These are phyloP conservation scores for Artibeus lituratus DNA, from an alignment of 2,797 vertebrate genomes.

Conservation along the genomic window DNA sequence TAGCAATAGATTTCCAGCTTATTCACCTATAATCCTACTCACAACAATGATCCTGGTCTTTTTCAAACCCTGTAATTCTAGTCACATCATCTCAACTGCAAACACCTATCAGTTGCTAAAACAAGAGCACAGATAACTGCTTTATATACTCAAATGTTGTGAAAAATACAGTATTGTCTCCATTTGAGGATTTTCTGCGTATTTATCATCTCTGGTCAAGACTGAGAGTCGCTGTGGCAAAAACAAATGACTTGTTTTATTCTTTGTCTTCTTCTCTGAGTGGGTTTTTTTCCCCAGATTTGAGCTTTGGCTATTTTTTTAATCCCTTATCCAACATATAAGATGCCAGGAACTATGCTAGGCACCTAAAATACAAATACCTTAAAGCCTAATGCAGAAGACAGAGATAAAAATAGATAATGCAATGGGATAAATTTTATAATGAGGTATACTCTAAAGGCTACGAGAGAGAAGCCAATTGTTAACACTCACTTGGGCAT, in stretches of 20 bases:
- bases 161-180: not conserved
- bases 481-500: not conserved
- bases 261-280: not conserved
- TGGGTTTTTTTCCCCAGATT: not conserved
- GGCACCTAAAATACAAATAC: not conserved
- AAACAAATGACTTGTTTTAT: not conserved
- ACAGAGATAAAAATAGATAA: not conserved
- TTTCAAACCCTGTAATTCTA: slow-evolving; percentile 65
- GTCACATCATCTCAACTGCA: slow-evolving; percentile 27
- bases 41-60: slow-evolving; percentile 27
- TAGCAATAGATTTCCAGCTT: slow-evolving; percentile 56
- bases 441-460: not conserved
- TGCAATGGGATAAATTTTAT: not conserved
- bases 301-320: not conserved
- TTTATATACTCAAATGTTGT: not conserved
- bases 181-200: not conserved
- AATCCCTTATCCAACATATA: not conserved
- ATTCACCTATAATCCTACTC: slow-evolving; percentile 62
- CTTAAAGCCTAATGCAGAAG: not conserved
- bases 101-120: not conserved
- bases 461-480: slow-evolving; percentile 27
- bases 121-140: not conserved
- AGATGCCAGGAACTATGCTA: not conserved
- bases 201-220: slow-evolving; percentile 21
- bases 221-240: not conserved